Conservation (phyloP, 2,888 invertebrate species). For the Drosophila longiperda region DNA sequence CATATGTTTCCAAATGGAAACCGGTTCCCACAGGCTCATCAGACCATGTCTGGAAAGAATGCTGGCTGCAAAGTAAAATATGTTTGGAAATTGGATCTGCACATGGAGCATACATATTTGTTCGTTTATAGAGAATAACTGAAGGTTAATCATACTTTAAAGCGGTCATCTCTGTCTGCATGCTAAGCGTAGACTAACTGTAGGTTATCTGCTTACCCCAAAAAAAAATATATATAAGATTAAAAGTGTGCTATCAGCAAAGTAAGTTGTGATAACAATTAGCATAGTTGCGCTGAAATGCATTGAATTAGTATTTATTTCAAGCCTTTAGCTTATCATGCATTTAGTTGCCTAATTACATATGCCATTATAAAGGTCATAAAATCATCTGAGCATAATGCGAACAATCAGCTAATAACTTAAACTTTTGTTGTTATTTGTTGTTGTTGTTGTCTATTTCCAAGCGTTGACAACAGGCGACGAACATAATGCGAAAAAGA, state of each 20-base stretch:
- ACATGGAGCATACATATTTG: background rate
- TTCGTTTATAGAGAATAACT: conserved; percentile 30
- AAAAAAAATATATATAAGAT: background rate
- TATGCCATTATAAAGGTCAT: conserved; percentile 25
- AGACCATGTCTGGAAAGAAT: conserved; percentile 1
- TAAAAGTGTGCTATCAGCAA: conserved; percentile 12
- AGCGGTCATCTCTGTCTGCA: conserved; percentile 43
- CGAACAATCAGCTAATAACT: conserved; percentile 23
- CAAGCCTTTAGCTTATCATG: conserved; percentile 38
- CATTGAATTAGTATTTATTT: conserved; percentile 22
- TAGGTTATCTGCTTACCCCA: conserved; percentile 23
- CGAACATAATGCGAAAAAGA: background rate
- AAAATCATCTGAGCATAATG: conserved; percentile 40
- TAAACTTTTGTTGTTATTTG: conserved; percentile 27
- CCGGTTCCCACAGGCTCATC: conserved; percentile 20
- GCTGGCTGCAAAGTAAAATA: conserved; percentile 39
- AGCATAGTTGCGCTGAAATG: conserved; percentile 18
- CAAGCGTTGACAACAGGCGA: conserved; percentile 44
- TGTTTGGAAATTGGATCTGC: conserved; percentile 15
- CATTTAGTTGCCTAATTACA: conserved; percentile 36
- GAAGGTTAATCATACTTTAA: conserved; percentile 33
- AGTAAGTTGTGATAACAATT: conserved; percentile 25
- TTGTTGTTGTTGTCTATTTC: conserved; percentile 26
- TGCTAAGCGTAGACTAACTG: conserved; percentile 12
- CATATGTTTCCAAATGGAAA: conserved; percentile 31